Conservation (phyloP, 1,140 invertebrate species). For the Acromyrmex heyeri region DNA sequence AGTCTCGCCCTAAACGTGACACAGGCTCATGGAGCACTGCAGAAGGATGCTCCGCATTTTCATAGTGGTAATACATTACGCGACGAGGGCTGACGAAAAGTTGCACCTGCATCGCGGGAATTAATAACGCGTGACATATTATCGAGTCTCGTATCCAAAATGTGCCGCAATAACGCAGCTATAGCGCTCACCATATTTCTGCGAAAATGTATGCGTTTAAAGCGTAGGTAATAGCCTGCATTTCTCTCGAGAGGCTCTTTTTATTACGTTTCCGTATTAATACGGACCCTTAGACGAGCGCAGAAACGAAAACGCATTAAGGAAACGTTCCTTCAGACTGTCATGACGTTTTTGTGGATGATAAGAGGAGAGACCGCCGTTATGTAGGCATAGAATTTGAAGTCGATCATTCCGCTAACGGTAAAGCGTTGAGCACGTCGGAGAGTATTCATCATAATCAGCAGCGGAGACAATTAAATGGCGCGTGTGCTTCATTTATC, state of each 20-base stretch:
- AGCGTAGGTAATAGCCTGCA: background rate
- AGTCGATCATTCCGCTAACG: constrained; percentile 39
- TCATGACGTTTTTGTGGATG: background rate
- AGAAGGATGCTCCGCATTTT: background rate
- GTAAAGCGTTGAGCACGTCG: constrained; percentile 13
- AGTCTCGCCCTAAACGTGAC: constrained; percentile 34
- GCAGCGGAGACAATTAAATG: constrained; percentile 68
- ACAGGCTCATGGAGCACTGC: background rate
- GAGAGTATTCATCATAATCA: constrained; percentile 67
- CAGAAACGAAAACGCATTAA: constrained; percentile 33
- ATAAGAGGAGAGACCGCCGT: background rate
- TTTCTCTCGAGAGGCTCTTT: background rate
- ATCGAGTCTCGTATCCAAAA: constrained; percentile 57
- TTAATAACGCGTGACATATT: constrained; percentile 63
- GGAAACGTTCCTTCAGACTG: constrained; percentile 21
- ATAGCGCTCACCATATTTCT: constrained; percentile 21
- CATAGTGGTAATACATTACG: constrained; percentile 34
- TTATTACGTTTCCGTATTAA: background rate
- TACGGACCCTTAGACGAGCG: background rate
- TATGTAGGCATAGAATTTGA: background rate
- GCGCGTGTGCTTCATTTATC: constrained; percentile 60
- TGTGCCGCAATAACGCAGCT: constrained; percentile 54
- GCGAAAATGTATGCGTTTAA: background rate
- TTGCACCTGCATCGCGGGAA: constrained; percentile 60
- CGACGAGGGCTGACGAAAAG: constrained; percentile 59